Percentiles rank a stretch among this genome's conserved stretches.
Conservation (phyloP, 2,797 vertebrate species). For the Fistularia tabacaria region DNA sequence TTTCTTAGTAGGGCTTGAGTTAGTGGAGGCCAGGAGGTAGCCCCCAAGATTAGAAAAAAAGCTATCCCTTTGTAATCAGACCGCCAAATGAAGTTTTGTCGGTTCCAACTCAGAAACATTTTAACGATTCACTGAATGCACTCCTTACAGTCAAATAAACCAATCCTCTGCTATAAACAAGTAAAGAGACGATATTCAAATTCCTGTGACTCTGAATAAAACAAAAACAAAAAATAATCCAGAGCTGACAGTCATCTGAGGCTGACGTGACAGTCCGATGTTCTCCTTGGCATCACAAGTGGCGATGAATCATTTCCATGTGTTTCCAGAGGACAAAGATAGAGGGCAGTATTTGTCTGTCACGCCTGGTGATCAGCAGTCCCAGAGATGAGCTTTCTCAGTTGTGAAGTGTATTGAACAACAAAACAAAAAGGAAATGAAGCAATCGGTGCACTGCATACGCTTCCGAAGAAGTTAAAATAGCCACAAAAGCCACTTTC, state of each 20-base stretch:
- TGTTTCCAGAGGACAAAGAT: constrained; percentile 34
- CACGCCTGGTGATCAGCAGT: neutral
- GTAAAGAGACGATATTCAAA: neutral
- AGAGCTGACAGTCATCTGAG: constrained; percentile 2
- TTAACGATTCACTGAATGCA: constrained; percentile 32
- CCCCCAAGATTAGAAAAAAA: constrained; percentile 33
- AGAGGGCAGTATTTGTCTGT: constrained; percentile 72
- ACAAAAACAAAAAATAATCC: neutral
- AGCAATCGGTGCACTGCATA: too few relatives aligned
- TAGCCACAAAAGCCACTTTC: too few relatives aligned
- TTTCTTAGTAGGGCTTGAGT: constrained; percentile 28
- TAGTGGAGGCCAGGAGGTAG: constrained; percentile 23
- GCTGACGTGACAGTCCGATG: neutral
- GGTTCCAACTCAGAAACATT: constrained; percentile 34
- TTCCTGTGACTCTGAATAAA: too few relatives aligned
- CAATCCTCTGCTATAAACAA: constrained; percentile 17
- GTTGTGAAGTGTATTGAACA: too few relatives aligned
- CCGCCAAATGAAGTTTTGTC: constrained; percentile 39
- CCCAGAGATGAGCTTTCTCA: neutral
- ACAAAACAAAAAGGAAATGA: too few relatives aligned
- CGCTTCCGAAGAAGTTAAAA: too few relatives aligned
- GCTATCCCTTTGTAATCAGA: constrained; percentile 37
- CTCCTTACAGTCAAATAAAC: too few relatives aligned
- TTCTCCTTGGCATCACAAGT: constrained; percentile 1
- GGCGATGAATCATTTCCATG: constrained; percentile 1